These are phyloP conservation scores for Hirtodrosophila histrioides DNA, from an alignment of 2,888 invertebrate genomes.

Conservation along the genomic window DNA sequence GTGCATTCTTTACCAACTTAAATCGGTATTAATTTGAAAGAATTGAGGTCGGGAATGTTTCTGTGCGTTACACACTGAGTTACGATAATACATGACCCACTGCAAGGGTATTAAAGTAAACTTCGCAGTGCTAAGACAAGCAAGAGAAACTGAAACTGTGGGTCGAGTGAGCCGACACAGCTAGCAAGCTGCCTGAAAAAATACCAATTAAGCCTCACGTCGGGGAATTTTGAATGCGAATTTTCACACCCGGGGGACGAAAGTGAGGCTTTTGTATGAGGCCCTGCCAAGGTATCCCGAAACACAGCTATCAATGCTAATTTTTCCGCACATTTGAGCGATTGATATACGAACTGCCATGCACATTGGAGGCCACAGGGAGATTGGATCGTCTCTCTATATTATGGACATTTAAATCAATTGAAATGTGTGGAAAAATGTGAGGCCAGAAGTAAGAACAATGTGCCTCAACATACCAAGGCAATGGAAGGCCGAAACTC, in stretches of 20 bases:
- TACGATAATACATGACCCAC: too few species aligned
- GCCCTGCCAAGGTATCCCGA: constrained; percentile 19
- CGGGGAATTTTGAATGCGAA: constrained; percentile 75
- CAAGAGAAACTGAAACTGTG: constrained; percentile 32
- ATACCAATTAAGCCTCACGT: constrained; percentile 72
- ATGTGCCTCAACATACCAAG: not conserved
- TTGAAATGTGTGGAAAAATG: constrained; percentile 25
- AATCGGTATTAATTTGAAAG: too few species aligned
- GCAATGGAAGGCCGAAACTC: constrained; percentile 9
- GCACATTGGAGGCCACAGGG: not conserved
- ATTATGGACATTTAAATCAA: constrained; percentile 55
- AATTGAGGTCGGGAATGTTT: too few species aligned
- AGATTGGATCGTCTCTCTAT: constrained; percentile 7
- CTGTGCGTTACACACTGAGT: too few species aligned
- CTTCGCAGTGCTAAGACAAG: constrained; percentile 40
- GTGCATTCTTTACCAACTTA: too few species aligned
- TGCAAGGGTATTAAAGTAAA: constrained; percentile 12
- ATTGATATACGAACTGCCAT: constrained; percentile 6
- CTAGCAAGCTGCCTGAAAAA: constrained; percentile 27
- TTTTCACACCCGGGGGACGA: constrained; percentile 44
- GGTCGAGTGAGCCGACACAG: constrained; percentile 3
- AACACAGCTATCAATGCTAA: constrained; percentile 26
- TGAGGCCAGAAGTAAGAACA: constrained; percentile 6
- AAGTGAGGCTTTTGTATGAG: not conserved
- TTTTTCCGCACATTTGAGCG: constrained; percentile 37